Evolutionary conservation across 2,113 vertebrate species (phyloP).

Genomic region (Sapayoa aenigma): DNA sequence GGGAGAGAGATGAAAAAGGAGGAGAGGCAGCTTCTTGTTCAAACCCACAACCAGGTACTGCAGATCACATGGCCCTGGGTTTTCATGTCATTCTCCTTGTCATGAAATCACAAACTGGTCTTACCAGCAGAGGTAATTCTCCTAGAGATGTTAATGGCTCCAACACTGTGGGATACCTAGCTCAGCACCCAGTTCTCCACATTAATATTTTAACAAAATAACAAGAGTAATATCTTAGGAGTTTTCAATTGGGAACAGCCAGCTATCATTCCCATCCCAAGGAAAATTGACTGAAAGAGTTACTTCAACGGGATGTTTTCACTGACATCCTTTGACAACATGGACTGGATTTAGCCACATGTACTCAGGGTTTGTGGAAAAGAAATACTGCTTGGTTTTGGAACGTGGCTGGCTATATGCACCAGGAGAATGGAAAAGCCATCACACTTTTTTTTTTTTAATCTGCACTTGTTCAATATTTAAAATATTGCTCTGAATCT

Average conservation of each 20-base stretch:
- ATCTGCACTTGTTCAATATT: slow-evolving; percentile 57
- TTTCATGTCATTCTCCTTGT: neutral
- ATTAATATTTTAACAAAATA: neutral
- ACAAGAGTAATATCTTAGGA: neutral
- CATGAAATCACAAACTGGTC: neutral
- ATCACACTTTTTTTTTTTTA: slow-evolving; percentile 7
- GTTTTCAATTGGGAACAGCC: neutral
- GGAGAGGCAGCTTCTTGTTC: neutral
- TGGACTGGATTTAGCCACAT: neutral
- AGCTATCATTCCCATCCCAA: neutral
- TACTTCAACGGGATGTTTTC: neutral
- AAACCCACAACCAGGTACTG: neutral
- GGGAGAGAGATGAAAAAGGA: neutral
- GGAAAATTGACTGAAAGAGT: neutral
- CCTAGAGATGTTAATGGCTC: neutral
- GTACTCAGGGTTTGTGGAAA: neutral
- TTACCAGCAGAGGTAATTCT: neutral
- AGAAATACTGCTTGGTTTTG: neutral
- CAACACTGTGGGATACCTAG: neutral
- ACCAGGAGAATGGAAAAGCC: slow-evolving; percentile 57
- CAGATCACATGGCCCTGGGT: neutral
- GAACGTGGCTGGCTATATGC: neutral
- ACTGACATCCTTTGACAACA: neutral
- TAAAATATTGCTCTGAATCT: slow-evolving; percentile 63
- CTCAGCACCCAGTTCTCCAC: neutral